Base-by-base conservation (phyloP, 2,888 invertebrate species). In the Pristionchus maxplancki region DNA sequence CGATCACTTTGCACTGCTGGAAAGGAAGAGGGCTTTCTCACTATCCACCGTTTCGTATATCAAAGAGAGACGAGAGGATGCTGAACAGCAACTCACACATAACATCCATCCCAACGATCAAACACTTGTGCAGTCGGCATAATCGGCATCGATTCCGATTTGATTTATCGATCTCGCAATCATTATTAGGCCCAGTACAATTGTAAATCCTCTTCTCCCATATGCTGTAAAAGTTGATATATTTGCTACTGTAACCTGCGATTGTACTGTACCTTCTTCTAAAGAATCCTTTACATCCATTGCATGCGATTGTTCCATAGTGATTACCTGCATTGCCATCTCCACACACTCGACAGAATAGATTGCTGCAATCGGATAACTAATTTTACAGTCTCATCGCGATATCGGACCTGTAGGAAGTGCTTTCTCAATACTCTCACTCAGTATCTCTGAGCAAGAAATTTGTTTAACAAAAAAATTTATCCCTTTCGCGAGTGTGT, bases 241-340 rank as follows among this genome's bases (percentile, higher is more conserved):
- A 15, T n/a, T 13, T 28, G 50, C 71, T 9, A 71, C n/a, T n/a
- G n/a, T n/a, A n/a, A n/a, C n/a, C n/a, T n/a, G n/a, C n/a, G n/a
- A n/a, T n/a, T n/a, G n/a, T n/a, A n/a, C 67, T 34, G 34, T 67
- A 92, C 92, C 91, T 91, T n/a, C 92, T 64, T n/a, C 92, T 87
- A 87, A 92, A 92, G 89, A 92, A 92, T 83, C 92, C 93, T 74
- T 93, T 93, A 88, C 93, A 93, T 87, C 93, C 93, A 83, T 93
- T 93, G 84, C 93, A 93, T 17, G 93, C 91, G 28, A 93, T 92
- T 24, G 92, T 92, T 88, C 92, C 92, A 62, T 93, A 93, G 88
- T 93, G 93, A 81, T 91, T 89, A 20, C 93, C 93, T 34, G 93
- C 93, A 64, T 92, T 71, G 9, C 91, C 88, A 64, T 93, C 93